Evolutionary conservation across 2,797 vertebrate species (phyloP), one percentile per base, ranked within the genome.

Genomic region (Xerus rutilus): DNA sequence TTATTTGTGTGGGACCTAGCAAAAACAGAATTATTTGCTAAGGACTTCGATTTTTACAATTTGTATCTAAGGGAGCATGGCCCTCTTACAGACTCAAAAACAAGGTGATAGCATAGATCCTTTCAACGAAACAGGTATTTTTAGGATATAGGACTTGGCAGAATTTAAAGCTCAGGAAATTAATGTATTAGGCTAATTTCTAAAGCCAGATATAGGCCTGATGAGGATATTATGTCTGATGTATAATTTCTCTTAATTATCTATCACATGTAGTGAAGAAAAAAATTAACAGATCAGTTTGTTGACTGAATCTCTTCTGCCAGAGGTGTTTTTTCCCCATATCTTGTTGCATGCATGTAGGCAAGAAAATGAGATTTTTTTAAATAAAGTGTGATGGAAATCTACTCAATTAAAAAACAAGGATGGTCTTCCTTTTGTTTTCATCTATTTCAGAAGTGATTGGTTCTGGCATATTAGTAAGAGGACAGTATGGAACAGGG

Each of bases 341-440:
- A 79, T 72, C 62, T 94, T 86, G 32, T 88, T 96, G 91, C 83
- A 94, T 96, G 96, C 57, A 88, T 79, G 54, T 79, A 94, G 70
- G 72, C 23, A 92, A 94, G 39, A 74, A 87, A 91, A 88, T 94
- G 70, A 94, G 47, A 90, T 45, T 54, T 39, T 52, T 73, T 97
- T 95, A 91, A 96, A 96, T 96, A 96, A 97, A 98, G 39, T 87
- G 7, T 90, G 62, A 93, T 86, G 70, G 59, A 96, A 96, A 95
- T 82, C 45, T 59, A 90, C 59, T 91, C 86, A 82, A 85, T 84
- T 65, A 64, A 96, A 94, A 86, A 64, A 43, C 30, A 83, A 79
- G 15, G 73, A 89, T 94, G 76, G 54, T 62, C 74, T 97, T 95
- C 82, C 81, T 91, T 97, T 96, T 85, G 79, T 85, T 96, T 93